phyloP scores from a whole-genome alignment of 35 echinoderm and acorn worm genomes.

The Apostichopus parvimensis region DNA sequence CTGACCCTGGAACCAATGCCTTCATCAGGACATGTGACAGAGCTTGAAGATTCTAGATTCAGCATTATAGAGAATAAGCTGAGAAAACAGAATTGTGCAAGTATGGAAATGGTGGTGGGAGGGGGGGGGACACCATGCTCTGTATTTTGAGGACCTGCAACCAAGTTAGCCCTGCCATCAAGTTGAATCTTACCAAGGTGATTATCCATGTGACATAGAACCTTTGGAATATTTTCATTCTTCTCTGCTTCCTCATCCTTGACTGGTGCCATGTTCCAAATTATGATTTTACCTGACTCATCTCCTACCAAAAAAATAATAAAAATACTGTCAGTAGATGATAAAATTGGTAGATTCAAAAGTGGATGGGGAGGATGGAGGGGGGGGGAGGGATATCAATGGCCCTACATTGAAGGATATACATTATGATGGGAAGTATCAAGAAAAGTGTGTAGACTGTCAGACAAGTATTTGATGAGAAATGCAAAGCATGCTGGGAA shows the following conservation, averaged over 20 bases:
- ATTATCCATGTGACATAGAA: slow-evolving; percentile 98
- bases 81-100: too few relatives aligned
- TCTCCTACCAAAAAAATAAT: slow-evolving; percentile 56
- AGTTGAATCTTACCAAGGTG: slow-evolving; percentile 74
- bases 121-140: too few relatives aligned
- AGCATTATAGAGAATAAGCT: too few relatives aligned
- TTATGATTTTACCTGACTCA: slow-evolving; percentile 86
- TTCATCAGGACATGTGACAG: too few relatives aligned
- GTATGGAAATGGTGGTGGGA: too few relatives aligned
- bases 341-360: too few relatives aligned
- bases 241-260: slow-evolving; percentile 86
- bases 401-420: not conserved
- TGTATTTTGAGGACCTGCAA: too few relatives aligned
- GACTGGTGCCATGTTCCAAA: slow-evolving; percentile 99
- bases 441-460: not conserved
- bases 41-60: too few relatives aligned
- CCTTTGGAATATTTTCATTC: slow-evolving; percentile 91
- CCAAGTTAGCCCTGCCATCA: too few relatives aligned
- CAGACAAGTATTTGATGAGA: too few relatives aligned
- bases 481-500: too few relatives aligned
- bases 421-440: not conserved
- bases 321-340: not conserved
- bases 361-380: not conserved
- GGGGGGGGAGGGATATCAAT: not conserved
- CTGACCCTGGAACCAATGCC: too few relatives aligned